Evolutionary conservation across 2,888 invertebrate species (phyloP).

Genomic region (Watsonalla binaria): DNA sequence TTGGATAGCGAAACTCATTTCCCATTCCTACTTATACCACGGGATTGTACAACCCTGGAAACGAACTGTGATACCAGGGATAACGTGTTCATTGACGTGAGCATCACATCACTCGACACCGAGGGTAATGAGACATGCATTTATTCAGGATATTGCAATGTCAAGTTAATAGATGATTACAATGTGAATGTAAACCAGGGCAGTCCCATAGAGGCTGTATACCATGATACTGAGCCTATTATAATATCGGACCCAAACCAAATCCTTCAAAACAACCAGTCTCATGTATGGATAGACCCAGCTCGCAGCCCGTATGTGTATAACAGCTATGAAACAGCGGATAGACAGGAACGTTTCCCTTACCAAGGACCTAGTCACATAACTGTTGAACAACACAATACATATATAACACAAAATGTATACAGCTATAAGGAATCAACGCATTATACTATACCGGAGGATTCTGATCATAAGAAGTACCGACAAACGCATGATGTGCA

Average conservation of each 20-base stretch:
- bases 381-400: constrained; percentile 55
- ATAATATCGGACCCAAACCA: constrained; percentile 36
- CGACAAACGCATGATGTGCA: constrained; percentile 31
- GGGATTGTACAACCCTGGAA: constrained; percentile 49
- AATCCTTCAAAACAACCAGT: constrained; percentile 38
- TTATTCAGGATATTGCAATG: constrained; percentile 57
- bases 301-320: constrained; percentile 57
- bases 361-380: constrained; percentile 37
- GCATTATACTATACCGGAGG: constrained; percentile 29
- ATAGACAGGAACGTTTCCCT: constrained; percentile 35
- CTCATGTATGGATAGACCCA: constrained; percentile 66
- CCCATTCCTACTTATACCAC: constrained; percentile 58
- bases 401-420: constrained; percentile 60
- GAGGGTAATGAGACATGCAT: constrained; percentile 50
- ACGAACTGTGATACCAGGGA: constrained; percentile 46
- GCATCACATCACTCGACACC: constrained; percentile 49
- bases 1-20: constrained; percentile 34
- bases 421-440: constrained; percentile 47
- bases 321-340: constrained; percentile 41
- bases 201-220: constrained; percentile 9
- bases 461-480: constrained; percentile 40
- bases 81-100: constrained; percentile 54
- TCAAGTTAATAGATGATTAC: constrained; percentile 50
- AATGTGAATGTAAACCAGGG: constrained; percentile 25
- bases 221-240: constrained; percentile 26